Base-by-base conservation (phyloP, 2,888 invertebrate genomes). In the Biston betularia region DNA sequence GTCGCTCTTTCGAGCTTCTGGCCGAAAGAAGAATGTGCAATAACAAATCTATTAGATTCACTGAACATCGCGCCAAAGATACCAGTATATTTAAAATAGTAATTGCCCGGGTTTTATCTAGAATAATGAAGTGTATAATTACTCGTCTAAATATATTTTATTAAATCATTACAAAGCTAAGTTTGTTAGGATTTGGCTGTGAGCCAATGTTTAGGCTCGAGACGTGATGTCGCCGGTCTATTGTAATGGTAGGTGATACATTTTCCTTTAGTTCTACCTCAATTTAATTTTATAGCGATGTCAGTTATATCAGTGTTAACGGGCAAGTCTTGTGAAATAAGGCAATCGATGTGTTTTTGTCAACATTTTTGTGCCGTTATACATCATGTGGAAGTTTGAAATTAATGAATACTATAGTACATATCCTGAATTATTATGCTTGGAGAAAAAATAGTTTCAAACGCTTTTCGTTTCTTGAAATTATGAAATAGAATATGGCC, bases 71-170 rank as follows among this genome's bases (percentile, higher is more conserved):
- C 15, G 38, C n/a, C n/a, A 14, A 53, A 14, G 40, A 6, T 38
- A 38, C 38, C 6, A 38, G 1, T 42, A 24, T 34, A 34, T 63
- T 55, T 63, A 50, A 54, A 40, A 42, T n/a, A 4, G 56, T 50
- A 46, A 40, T 40, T 48, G 35, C 49, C 49, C 49, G 48, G 59
- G 49, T 55, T 52, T 40, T 46, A 49, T 61, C 50, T 46, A 52
- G 55, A 55, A 49, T 50, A 55, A 40, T 59, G 14, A 55, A 38
- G 55, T 56, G 55, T 44, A 46, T 14, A 38, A 45, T 50, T 61
- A 45, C 38, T 56, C 35, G 48, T 60, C 50, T 60, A 60, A 60
- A 60, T 65, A 56, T 65, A 60, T 56, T 50, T 60, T 56, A 56
- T 45, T 65, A 24, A 24, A 58, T 55, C 35, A 54, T 58, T 58